These are phyloP conservation scores for Halictus rubicundus DNA, from an alignment of 1,140 invertebrate species.

Conservation along the genomic window DNA sequence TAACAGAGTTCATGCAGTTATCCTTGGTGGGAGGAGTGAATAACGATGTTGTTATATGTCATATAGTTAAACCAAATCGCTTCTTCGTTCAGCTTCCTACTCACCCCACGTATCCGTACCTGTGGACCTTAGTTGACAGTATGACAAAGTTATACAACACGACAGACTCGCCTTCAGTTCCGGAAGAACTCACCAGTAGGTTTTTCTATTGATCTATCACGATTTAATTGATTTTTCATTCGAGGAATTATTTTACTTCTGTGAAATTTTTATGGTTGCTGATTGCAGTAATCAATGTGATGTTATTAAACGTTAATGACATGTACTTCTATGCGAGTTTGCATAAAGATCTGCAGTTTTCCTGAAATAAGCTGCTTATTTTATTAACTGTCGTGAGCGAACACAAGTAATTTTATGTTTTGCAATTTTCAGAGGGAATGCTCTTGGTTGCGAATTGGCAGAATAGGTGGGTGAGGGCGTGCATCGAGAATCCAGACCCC, in stretches of 20 bases:
- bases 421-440: conserved; percentile 85
- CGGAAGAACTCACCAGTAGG: conserved; percentile 84
- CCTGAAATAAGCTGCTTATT: too few species aligned
- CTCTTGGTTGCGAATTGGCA: conserved; percentile 92
- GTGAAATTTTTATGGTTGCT: too few species aligned
- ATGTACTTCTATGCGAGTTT: too few species aligned
- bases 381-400: too few species aligned
- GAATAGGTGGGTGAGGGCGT: conserved; percentile 93
- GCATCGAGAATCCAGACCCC: conserved; percentile 87
- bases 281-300: too few species aligned
- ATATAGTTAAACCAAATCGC: conserved; percentile 90
- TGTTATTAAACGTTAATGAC: too few species aligned
- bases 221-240: too few species aligned
- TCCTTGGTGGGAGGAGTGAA: conserved; percentile 94
- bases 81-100: conserved; percentile 96
- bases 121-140: conserved; percentile 88
- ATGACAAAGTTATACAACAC: conserved; percentile 86
- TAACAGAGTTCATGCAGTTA: conserved; percentile 83
- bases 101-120: conserved; percentile 92
- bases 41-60: conserved; percentile 94
- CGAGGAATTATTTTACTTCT: too few species aligned
- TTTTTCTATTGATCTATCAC: conserved; percentile 58
- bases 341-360: too few species aligned
- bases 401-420: not conserved
- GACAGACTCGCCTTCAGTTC: conserved; percentile 84